phyloP scores from a whole-genome alignment of 2,797 vertebrate genomes.

The Cirrhinus mrigala region DNA sequence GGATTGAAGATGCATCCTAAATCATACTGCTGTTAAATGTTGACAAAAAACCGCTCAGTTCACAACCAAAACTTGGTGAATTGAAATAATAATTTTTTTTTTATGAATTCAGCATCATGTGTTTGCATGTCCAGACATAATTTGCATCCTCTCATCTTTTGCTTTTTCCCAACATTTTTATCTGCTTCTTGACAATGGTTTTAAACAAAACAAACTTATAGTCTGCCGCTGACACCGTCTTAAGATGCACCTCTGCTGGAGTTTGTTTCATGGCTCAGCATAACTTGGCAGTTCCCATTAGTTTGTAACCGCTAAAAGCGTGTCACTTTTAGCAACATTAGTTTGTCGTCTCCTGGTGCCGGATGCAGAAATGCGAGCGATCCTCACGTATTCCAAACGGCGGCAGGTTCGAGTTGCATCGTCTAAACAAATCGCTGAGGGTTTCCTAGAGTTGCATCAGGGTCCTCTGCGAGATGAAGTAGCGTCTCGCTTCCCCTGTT shows the following conservation, averaged over 20 bases:
- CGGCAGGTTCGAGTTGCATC: neutral
- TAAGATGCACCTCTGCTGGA: neutral
- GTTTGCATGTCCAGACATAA: neutral
- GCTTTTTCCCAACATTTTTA: neutral
- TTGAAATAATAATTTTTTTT: neutral
- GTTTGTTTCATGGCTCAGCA: neutral
- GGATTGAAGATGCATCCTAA: neutral
- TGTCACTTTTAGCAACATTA: neutral
- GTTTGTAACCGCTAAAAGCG: neutral
- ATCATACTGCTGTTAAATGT: neutral
- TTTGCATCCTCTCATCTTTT: neutral
- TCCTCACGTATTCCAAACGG: neutral
- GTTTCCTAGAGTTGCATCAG: conserved; percentile 77
- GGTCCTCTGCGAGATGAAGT: conserved; percentile 64
- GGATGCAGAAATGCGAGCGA: neutral
- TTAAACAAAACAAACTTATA: neutral
- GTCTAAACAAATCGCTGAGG: conserved; percentile 25
- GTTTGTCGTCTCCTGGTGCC: neutral
- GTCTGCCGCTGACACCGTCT: neutral
- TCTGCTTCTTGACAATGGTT: no score
- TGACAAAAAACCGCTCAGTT: neutral
- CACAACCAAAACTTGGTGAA: neutral
- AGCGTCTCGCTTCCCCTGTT: conserved; percentile 66
- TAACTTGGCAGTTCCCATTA: neutral
- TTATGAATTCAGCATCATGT: neutral